Evolutionary conservation across 2,888 invertebrate genomes (phyloP).

Genomic region (Iselma pallidipennis): DNA sequence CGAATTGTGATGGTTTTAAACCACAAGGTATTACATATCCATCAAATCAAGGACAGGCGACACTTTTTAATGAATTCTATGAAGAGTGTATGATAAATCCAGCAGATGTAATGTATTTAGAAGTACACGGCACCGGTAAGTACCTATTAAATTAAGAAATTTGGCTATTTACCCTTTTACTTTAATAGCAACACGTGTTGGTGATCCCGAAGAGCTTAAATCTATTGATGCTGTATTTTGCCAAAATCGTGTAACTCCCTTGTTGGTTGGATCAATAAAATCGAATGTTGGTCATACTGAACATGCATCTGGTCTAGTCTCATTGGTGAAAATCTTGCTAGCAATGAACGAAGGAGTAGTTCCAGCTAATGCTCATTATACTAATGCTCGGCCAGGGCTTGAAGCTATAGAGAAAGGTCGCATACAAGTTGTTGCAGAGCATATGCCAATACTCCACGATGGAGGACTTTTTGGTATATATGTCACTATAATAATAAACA

Average conservation of each 20-base stretch:
- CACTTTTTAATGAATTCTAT: conserved; percentile 67
- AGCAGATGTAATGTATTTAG: conserved; percentile 72
- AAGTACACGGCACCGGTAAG: conserved; percentile 87
- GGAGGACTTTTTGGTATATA: conserved; percentile 51
- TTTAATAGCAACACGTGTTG: no score
- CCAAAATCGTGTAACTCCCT: conserved; percentile 66
- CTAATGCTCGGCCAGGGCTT: conserved; percentile 45
- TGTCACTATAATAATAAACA: no score
- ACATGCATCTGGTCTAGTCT: conserved; percentile 81
- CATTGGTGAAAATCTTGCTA: conserved; percentile 61
- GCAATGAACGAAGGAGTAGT: conserved; percentile 57
- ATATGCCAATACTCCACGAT: conserved; percentile 58
- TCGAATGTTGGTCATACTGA: conserved; percentile 95
- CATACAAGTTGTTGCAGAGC: conserved; percentile 57
- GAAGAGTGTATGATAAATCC: conserved; percentile 74
- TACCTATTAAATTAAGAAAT: no score
- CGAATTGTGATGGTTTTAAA: conserved; percentile 52
- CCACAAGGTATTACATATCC: conserved; percentile 53
- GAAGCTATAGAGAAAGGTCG: conserved; percentile 13
- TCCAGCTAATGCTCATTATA: conserved; percentile 62
- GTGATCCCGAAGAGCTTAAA: conserved; percentile 90
- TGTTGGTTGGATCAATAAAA: conserved; percentile 88
- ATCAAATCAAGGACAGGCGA: conserved; percentile 61
- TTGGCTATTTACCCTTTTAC: no score
- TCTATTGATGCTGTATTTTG: conserved; percentile 83